A percentile compares a stretch with the other conserved stretches of the same genome.
Evolutionary conservation across 1,140 invertebrate genomes (phyloP).

Genomic region (Tribolium castaneum): DNA sequence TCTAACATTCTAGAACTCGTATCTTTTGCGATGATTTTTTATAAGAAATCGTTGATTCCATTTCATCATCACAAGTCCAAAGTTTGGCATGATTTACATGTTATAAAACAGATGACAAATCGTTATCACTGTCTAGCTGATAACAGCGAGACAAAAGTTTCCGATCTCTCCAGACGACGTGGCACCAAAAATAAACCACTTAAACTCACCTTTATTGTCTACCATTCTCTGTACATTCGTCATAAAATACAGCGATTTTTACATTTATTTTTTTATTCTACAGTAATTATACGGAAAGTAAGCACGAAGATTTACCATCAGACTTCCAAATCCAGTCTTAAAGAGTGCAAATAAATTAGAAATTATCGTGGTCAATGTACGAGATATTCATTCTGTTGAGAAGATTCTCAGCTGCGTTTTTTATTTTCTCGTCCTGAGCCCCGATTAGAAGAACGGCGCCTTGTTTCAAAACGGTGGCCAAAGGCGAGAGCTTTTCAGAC

Average conservation of each 20-base stretch:
- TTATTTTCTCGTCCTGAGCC: slow-evolving; percentile 63
- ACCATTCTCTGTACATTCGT: slow-evolving; percentile 14
- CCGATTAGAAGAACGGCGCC: slow-evolving; percentile 67
- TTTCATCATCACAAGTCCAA: not conserved
- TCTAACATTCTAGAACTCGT: not conserved
- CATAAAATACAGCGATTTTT: slow-evolving; percentile 31
- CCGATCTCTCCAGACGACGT: not conserved
- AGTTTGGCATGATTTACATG: not conserved
- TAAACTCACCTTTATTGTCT: slow-evolving; percentile 14
- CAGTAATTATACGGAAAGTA: not conserved
- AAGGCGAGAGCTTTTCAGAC: slow-evolving; percentile 66
- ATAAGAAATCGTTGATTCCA: not conserved
- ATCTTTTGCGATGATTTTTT: not conserved
- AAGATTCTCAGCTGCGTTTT: slow-evolving; percentile 66
- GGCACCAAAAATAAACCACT: not conserved
- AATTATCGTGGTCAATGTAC: slow-evolving; percentile 59
- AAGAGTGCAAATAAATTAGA: slow-evolving; percentile 43
- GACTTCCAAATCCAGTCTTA: slow-evolving; percentile 15
- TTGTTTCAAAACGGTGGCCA: slow-evolving; percentile 66
- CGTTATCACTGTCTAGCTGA: not conserved
- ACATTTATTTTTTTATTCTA: slow-evolving; percentile 11
- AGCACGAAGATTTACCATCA: not conserved
- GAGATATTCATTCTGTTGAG: slow-evolving; percentile 63
- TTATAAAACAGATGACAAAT: not conserved
- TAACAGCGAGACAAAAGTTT: not conserved